Evolutionary conservation across 2,888 invertebrate genomes (phyloP), one percentile per base, ranked within the genome.

Genomic region (Drosophila formosana): DNA sequence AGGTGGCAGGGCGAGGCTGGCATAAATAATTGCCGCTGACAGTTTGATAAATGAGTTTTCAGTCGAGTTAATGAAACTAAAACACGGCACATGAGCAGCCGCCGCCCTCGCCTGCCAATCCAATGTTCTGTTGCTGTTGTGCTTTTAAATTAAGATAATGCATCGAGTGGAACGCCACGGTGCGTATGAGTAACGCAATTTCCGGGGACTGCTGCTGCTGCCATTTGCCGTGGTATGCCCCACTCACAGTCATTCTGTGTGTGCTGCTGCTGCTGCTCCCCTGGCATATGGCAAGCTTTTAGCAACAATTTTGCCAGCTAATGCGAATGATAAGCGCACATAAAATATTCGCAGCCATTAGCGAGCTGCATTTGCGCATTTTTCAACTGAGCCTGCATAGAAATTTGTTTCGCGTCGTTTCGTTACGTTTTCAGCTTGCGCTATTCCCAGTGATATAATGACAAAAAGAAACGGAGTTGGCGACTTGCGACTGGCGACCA

Each of bases 11-110:
- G 41, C 3, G 39, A 30, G 61, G 69, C 11, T 51, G 66, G 53
- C 70, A 84, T 87, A 83, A 86, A 88, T 89, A 89, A 89, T 87
- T 87, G 82, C 73, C 37, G 85, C 75, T 87, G 87, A 87, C 87
- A 87, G 82, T 72, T 84, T 87, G 88, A 87, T 89, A 84, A 89
- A 87, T 89, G 88, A 75, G 81, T 72, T 78, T 86, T 73, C 71
- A 81, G 81, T 72, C 69, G 75, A 82, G 81, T 76, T 86, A 86
- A 86, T 84, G 82, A 86, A 86, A 86, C 87, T 82, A 87, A 84
- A 73, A 81, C 83, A 75, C 66, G 82, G 72, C 79, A 77, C 75
- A 80, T 66, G 77, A 83, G 79, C 62, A 65, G n/a, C 61, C 43
- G 52, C 7, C 9, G 37, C 56, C 4, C 11, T 47, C 18, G 64